Conservation (phyloP, 2,113 vertebrate species). For the Calyptomena viridis region DNA sequence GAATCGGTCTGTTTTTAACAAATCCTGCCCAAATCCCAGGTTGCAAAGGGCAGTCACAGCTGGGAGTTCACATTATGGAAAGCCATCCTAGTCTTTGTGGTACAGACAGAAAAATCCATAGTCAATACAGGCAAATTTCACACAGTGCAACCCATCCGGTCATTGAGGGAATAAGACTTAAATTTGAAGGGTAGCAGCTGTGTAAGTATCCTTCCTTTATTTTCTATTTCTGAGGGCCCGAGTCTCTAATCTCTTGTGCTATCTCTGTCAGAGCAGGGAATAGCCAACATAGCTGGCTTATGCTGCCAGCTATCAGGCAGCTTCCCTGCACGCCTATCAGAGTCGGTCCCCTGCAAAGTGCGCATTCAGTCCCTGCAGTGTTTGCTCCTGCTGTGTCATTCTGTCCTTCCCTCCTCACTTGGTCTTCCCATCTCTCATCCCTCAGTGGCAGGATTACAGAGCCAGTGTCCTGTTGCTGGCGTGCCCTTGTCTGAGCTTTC, state of each 20-base stretch:
- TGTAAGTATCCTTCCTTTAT: neutral
- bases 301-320: neutral
- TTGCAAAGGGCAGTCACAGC: neutral
- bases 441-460: slow-evolving; percentile 8
- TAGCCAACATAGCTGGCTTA: slow-evolving; percentile 5
- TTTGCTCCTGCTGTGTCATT: slow-evolving; percentile 60
- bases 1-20: neutral
- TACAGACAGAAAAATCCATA: neutral
- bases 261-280: neutral
- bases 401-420: neutral
- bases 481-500: slow-evolving; percentile 45
- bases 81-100: neutral
- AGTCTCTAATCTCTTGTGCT: neutral
- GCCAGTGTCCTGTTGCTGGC: slow-evolving; percentile 35
- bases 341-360: neutral
- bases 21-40: neutral
- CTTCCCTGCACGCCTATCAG: slow-evolving; percentile 13
- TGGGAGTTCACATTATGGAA: neutral
- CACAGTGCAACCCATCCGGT: accelerated
- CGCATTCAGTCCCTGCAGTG: neutral
- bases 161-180: neutral
- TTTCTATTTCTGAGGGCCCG: neutral
- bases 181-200: neutral
- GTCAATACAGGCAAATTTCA: neutral
- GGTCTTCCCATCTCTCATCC: neutral